Evolutionary conservation across 2,113 vertebrate genomes (phyloP), one percentile per base, ranked within the genome.

Genomic region (Cyprinodon tularosa): DNA sequence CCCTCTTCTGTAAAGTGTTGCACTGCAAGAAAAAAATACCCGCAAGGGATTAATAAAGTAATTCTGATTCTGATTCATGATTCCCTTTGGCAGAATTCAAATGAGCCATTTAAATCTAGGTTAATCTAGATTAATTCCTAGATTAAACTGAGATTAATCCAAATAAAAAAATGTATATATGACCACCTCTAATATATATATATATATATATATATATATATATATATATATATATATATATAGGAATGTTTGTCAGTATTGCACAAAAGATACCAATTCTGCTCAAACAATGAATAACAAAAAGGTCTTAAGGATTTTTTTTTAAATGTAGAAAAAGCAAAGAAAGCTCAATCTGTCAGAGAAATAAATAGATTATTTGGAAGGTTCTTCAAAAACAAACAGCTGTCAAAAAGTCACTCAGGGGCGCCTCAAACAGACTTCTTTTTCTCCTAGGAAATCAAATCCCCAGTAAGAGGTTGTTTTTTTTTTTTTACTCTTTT

Each of bases 381-480:
- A 45, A 20, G 78, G 76, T 73, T 83, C 72, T 84, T 77, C 88
- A 82, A 86, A 92, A 89, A 90, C 85, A 92, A 91, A 91, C 87
- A 87, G 76, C 85, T 91, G 91, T 93, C 89, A 91, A 86, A 91
- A 91, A 90, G 90, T 91, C 89, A 90, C 83, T 89, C 85, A 74
- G 88, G 86, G 82, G 84, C 63, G 22, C 79, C 77, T 62, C 65
- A n/a, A 73, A 4, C 38, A n/a, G 68, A 70, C 72, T 74, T 62
- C 38, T 12, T 0, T 2, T 36, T 29, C 74, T 68, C 66, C 15
- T 17, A 12, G 57, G 83, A 89, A 87, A 88, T 81, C 77, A 86
- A 74, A 89, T 76, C 57, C 79, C 39, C 59, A 62, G 64, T 81
- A 76, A 84, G 70, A 81, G 42, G 69, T 61, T 68, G 68, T n/a